phyloP scores from a whole-genome alignment of 2,797 vertebrate genomes.

The Acrossocheilus fasciatus region DNA sequence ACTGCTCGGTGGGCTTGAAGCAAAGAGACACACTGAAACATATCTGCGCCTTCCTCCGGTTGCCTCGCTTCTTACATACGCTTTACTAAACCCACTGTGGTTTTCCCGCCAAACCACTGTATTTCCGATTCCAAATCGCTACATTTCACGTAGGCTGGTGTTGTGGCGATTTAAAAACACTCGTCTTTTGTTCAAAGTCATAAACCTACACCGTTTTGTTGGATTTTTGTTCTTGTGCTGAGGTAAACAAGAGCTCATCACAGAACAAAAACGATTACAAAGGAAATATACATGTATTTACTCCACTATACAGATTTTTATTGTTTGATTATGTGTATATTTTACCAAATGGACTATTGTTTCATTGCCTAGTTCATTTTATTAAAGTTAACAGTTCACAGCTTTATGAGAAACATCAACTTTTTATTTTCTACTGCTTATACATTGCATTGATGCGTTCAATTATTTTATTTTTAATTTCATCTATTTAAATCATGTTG shows the following conservation, averaged over 20 bases:
- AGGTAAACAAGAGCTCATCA: conserved; percentile 2
- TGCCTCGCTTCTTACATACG: conserved; percentile 6
- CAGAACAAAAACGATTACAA: neutral
- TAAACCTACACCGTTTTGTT: neutral
- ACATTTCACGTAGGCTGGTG: neutral
- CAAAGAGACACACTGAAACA: conserved; percentile 69
- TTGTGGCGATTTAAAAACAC: neutral
- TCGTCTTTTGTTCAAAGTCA: neutral
- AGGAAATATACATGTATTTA: neutral
- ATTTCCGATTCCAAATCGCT: neutral
- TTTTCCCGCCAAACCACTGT: conserved; percentile 14
- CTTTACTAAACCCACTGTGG: conserved; percentile 8
- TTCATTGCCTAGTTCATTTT: neutral
- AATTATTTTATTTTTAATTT: neutral
- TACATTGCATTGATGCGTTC: neutral
- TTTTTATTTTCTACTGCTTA: neutral
- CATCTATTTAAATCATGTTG: neutral
- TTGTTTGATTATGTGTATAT: neutral
- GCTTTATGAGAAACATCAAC: neutral
- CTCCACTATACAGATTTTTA: neutral
- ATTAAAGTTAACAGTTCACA: neutral
- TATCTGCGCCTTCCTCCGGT: conserved; percentile 44
- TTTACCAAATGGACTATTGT: neutral
- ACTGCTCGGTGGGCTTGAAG: conserved; percentile 77
- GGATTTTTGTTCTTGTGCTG: neutral